These are phyloP conservation scores for Melinopterus prodromus DNA, from an alignment of 2,888 invertebrate genomes.

Conservation along the genomic window DNA sequence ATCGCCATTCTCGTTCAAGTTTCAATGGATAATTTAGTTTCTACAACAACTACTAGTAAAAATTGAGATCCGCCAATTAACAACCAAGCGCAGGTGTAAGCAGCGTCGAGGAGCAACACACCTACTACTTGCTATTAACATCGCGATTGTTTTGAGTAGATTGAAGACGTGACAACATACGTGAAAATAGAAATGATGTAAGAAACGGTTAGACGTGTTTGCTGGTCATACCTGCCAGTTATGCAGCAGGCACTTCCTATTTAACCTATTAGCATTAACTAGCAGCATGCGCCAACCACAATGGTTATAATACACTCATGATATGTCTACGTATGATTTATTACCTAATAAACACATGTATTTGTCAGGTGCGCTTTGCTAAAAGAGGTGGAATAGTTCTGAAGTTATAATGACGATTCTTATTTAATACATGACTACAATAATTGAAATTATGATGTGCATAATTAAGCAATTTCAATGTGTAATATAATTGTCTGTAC, in stretches of 20 bases:
- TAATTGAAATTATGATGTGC: too few relatives aligned
- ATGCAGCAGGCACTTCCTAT: conserved; percentile 34
- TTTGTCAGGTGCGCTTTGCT: background rate
- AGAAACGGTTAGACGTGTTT: conserved; percentile 28
- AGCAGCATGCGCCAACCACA: background rate
- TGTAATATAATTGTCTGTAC: too few relatives aligned
- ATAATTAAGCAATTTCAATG: too few relatives aligned
- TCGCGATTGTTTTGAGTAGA: background rate
- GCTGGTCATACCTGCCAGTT: conserved; percentile 13
- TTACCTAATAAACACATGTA: background rate
- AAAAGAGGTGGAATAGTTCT: too few relatives aligned
- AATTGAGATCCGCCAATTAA: background rate
- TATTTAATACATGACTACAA: too few relatives aligned
- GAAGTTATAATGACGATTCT: too few relatives aligned
- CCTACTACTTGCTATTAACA: background rate
- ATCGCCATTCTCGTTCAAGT: too few relatives aligned
- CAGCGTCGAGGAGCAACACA: background rate
- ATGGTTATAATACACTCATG: background rate
- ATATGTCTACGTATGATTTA: background rate
- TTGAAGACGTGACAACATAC: conserved; percentile 34
- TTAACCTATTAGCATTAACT: conserved; percentile 19
- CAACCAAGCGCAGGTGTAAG: background rate
- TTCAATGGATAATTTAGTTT: too few relatives aligned
- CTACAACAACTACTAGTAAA: background rate
- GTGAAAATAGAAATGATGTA: conserved; percentile 42